A percentile compares a stretch with the other conserved stretches of the same genome.
These are phyloP conservation scores for Scaptomyza polygonia DNA, from an alignment of 2,888 invertebrate species.

Conservation along the genomic window DNA sequence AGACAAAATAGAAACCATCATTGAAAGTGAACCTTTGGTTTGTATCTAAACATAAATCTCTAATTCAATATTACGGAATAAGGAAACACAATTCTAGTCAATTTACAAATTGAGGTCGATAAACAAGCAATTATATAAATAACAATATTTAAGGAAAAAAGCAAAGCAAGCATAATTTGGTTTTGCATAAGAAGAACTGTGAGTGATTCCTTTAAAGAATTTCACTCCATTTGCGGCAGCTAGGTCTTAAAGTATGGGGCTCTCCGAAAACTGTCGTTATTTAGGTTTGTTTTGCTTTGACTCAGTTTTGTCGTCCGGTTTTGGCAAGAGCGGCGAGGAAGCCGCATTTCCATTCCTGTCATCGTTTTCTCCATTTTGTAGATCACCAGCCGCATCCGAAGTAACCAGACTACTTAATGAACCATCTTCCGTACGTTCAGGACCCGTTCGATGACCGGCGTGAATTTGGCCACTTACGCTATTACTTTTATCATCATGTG, in stretches of 20 bases:
- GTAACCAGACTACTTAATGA: constrained; percentile 79
- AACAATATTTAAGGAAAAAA: constrained; percentile 42
- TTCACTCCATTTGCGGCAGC: constrained; percentile 24
- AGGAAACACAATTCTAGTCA: constrained; percentile 30
- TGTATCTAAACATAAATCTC: constrained; percentile 16
- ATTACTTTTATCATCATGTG: constrained; percentile 70
- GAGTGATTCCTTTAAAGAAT: constrained; percentile 35
- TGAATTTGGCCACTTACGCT: constrained; percentile 56
- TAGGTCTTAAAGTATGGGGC: constrained; percentile 26
- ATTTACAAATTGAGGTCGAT: constrained; percentile 22
- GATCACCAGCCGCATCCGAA: constrained; percentile 72
- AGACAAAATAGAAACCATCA: constrained; percentile 1
- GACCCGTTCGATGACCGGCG: constrained; percentile 57
- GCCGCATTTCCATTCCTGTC: constrained; percentile 65
- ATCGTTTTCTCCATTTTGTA: constrained; percentile 65
- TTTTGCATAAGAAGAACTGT: constrained; percentile 26
- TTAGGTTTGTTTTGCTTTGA: constrained; percentile 62
- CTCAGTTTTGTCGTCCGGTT: constrained; percentile 48
- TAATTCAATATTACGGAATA: constrained; percentile 18
- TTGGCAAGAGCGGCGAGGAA: constrained; percentile 74
- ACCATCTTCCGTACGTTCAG: constrained; percentile 73
- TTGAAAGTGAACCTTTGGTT: constrained; percentile 14
- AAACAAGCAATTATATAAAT: constrained; percentile 33
- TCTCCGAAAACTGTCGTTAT: constrained; percentile 47
- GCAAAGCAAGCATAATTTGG: constrained; percentile 18